A percentile compares a stretch with the other conserved stretches of the same genome.
phyloP scores from a whole-genome alignment of 2,113 vertebrate species.

The Nasalis larvatus region DNA sequence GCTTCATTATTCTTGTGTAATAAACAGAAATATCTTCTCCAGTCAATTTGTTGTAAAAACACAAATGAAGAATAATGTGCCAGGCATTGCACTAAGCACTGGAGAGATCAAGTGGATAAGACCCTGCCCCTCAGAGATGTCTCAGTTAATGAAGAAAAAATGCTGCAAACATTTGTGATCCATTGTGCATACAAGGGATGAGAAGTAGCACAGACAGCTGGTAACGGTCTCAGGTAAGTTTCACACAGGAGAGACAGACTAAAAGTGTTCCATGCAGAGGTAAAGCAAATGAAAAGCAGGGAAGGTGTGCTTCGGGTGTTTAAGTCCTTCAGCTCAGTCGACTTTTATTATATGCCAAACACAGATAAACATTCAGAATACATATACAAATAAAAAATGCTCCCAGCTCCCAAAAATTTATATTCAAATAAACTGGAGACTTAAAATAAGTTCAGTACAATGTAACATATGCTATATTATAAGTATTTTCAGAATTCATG shows the following conservation, averaged over 20 bases:
- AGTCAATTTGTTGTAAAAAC: neutral
- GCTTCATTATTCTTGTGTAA: neutral
- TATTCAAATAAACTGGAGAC: neutral
- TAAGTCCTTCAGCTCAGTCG: neutral
- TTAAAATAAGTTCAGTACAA: neutral
- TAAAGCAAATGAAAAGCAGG: neutral
- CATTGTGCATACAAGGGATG: neutral
- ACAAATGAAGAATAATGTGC: neutral
- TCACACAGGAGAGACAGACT: neutral
- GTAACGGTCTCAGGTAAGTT: neutral
- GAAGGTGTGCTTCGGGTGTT: neutral
- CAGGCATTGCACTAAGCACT: neutral
- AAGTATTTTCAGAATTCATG: slow-evolving; percentile 18
- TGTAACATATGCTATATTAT: neutral
- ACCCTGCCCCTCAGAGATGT: neutral
- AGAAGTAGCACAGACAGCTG: neutral
- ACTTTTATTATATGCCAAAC: neutral
- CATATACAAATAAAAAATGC: neutral
- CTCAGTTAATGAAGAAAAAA: neutral
- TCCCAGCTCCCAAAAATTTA: neutral
- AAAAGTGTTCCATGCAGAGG: neutral
- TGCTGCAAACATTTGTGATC: neutral
- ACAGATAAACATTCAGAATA: neutral
- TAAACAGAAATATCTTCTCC: neutral
- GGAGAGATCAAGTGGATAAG: neutral